Evolutionary conservation across 1,140 invertebrate genomes (phyloP).

Genomic region (Drosophila malerkotliana): DNA sequence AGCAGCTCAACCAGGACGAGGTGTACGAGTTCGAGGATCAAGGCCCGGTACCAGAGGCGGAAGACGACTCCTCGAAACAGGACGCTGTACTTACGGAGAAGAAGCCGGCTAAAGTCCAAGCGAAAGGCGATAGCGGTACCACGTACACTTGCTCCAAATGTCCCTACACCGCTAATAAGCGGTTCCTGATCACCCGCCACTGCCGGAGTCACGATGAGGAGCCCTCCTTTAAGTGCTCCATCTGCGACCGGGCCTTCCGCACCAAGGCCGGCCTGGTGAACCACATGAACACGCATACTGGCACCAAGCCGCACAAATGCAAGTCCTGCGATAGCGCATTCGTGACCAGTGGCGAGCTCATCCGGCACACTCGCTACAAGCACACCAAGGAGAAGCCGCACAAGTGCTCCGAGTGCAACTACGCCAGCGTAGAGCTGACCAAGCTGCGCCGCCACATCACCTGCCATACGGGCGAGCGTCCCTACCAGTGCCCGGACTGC

Average conservation of each 20-base stretch:
- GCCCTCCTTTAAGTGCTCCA: conserved; percentile 95
- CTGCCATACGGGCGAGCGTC: conserved; percentile 92
- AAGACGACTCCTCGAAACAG: conserved; percentile 69
- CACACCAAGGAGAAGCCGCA: conserved; percentile 98
- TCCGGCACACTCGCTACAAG: conserved; percentile 95
- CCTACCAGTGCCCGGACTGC: conserved; percentile 95
- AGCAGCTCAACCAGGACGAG: conserved; percentile 27
- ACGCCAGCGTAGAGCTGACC: conserved; percentile 96
- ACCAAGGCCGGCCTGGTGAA: conserved; percentile 96
- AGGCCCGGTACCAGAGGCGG: conserved; percentile 34
- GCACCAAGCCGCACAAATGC: conserved; percentile 97
- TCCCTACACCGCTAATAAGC: conserved; percentile 94
- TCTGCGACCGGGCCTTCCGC: conserved; percentile 98
- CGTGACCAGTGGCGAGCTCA: conserved; percentile 97
- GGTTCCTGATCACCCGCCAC: conserved; percentile 95
- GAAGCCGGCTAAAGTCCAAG: conserved; percentile 29
- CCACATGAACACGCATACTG: conserved; percentile 98
- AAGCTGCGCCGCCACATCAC: conserved; percentile 97
- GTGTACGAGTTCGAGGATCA: conserved; percentile 84
- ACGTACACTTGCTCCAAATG: conserved; percentile 94
- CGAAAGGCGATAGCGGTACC: conserved; percentile 85
- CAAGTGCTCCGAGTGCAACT: conserved; percentile 97
- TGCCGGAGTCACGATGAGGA: conserved; percentile 98
- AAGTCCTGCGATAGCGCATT: conserved; percentile 96
- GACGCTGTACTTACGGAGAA: conserved; percentile 42